A percentile compares a stretch with the other conserved stretches of the same genome.
These are phyloP conservation scores for Ascidia mentula DNA, from an alignment of 23 tunicate genomes.

Conservation along the genomic window DNA sequence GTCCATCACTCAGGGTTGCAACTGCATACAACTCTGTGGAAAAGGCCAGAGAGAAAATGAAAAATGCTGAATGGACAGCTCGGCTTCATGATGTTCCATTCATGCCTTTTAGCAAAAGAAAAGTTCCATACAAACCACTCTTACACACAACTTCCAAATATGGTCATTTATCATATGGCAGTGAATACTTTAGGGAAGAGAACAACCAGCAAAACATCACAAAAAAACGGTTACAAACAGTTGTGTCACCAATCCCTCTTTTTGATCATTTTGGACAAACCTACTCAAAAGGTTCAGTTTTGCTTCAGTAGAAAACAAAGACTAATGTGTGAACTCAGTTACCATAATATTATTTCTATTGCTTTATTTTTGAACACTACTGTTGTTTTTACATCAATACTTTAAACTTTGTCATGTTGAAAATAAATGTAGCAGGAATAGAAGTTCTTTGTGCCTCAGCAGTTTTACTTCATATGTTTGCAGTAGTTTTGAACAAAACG, in stretches of 20 bases:
- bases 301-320: conserved; percentile 59
- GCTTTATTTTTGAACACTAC: neutral
- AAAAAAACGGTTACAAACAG: conserved; percentile 56
- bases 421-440: too few species aligned
- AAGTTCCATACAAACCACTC: conserved; percentile 46
- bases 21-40: conserved; percentile 59
- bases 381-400: too few species aligned
- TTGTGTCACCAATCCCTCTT: conserved; percentile 77
- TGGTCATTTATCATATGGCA: conserved; percentile 50
- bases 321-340: too few species aligned
- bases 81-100: conserved; percentile 68
- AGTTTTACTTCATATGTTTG: too few species aligned
- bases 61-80: conserved; percentile 60
- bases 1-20: conserved; percentile 70
- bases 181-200: conserved; percentile 59
- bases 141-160: conserved; percentile 67
- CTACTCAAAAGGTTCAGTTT: conserved; percentile 84
- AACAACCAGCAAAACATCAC: conserved; percentile 24
- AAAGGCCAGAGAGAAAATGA: conserved; percentile 31
- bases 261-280: conserved; percentile 73
- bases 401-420: too few species aligned
- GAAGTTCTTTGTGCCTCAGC: too few species aligned
- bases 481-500: too few species aligned
- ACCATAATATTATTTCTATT: too few species aligned
- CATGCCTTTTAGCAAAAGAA: conserved; percentile 35